These are phyloP conservation scores for Acanthurus lineatus DNA, from an alignment of 2,797 vertebrate species.

Conservation along the genomic window DNA sequence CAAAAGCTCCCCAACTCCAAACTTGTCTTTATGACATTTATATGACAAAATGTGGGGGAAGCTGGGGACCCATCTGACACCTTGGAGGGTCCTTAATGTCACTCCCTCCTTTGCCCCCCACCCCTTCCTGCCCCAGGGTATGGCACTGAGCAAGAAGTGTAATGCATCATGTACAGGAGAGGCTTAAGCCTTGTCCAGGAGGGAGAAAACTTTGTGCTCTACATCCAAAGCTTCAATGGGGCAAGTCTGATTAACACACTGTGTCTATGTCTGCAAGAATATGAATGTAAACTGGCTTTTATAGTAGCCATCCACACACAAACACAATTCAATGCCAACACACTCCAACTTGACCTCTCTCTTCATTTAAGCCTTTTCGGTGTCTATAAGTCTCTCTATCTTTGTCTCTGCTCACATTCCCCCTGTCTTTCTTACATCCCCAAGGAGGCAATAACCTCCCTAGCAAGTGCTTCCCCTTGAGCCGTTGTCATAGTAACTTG, in stretches of 20 bases:
- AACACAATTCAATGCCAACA: slow-evolving; percentile 49
- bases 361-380: slow-evolving; percentile 66
- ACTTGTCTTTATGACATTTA: slow-evolving; percentile 85
- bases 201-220: slow-evolving; percentile 63
- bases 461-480: slow-evolving; percentile 84
- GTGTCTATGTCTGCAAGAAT: slow-evolving; percentile 27
- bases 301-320: slow-evolving; percentile 22
- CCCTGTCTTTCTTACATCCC: slow-evolving; percentile 79
- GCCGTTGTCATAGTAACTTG: slow-evolving; percentile 88
- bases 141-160: slow-evolving; percentile 65
- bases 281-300: slow-evolving; percentile 43
- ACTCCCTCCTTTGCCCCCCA: slow-evolving; percentile 65
- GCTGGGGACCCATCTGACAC: slow-evolving; percentile 82
- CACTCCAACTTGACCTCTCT: slow-evolving; percentile 73
- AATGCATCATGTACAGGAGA: slow-evolving; percentile 77
- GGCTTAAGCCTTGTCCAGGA: slow-evolving; percentile 44
- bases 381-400: slow-evolving; percentile 69
- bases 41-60: slow-evolving; percentile 82
- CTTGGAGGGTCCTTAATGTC: slow-evolving; percentile 83
- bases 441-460: slow-evolving; percentile 85
- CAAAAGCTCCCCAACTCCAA: slow-evolving; percentile 77
- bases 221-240: slow-evolving; percentile 44
- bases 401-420: slow-evolving; percentile 77
- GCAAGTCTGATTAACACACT: slow-evolving; percentile 37
- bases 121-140: slow-evolving; percentile 75